Base-by-base conservation (phyloP, 2,113 vertebrate species). In the Osmerus mordax region DNA sequence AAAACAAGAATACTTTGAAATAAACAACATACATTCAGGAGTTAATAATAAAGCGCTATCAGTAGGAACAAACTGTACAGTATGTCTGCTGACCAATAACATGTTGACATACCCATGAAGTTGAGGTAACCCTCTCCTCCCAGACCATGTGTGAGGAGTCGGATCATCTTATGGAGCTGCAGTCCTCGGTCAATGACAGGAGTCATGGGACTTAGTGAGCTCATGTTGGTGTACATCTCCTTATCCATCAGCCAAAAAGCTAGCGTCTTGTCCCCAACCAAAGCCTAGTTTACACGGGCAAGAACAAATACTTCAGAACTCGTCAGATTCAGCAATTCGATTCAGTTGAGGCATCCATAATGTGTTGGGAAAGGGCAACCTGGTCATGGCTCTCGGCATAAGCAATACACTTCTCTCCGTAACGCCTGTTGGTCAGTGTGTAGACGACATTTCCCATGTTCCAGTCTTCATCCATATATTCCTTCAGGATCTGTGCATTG, bases 201-300 rank as follows among this genome's bases (percentile, higher is more conserved):
- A 0, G 95, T 97, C 85, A 98, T 92, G 55, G 96, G 94, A 29
- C 86, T 78, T 58, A 91, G 0, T 78, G 93, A 72, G 53, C 95
- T 97, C 97, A 99, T 99, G 89, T 95, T 96, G 74, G 95, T 96
- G 81, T 99, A 99, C 97, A 99, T 99, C 88, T 98, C 96, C 58
- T 97, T 95, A 91, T 99, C 97, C 97, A 99, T 99, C 88, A 99
- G 81, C 92, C 97, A 95, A 89, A 99, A 99, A 0, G 97, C 97
- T 88, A 99, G 81, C 0, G 93, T 92, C 90, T 99, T 99, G 89
- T 99, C 97, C 18, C 97, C 97, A 77, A 99, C 97, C 28, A 99
- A 92, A 0, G 97, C 96, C 97, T 99, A 5, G 3, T 59, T 60
- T 13, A 72, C 64, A 19, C n/a, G 8, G 51, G 19, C 52, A 16